Evolutionary conservation across 2,113 vertebrate genomes (phyloP), one percentile per base, ranked within the genome.

Genomic region (Petromus typicus): DNA sequence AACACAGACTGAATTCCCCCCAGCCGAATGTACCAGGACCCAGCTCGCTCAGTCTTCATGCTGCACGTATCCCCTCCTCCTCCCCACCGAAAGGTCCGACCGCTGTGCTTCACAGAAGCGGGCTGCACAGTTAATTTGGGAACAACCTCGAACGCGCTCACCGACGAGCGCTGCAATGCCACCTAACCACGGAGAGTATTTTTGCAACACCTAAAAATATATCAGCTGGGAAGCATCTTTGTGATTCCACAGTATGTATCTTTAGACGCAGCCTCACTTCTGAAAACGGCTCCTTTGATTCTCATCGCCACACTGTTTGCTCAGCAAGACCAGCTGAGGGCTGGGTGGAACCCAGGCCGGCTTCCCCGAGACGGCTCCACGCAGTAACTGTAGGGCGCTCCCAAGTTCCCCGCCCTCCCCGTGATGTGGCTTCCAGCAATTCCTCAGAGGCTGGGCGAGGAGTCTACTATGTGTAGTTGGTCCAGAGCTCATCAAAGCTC

Each of bases 401-500:
- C 43, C 23, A 64, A 5, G 17, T 57, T 88, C 56, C 90, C 89
- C 2, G 37, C 0, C 61, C 80, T 43, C 40, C 32, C 69, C 0
- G 0, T 20, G 0, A 23, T 96, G 98, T 93, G 98, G 98, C 97
- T 97, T 91, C 66, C 2, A 7, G 95, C 10, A 0, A 4, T 59
- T 78, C 87, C 90, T 90, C 14, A 54, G 51, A 56, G 64, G 63
- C 71, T 73, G 56, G 64, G 90, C 12, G 17, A 30, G 69, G 48
- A 32, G 92, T 59, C 90, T 86, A 69, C 90, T 79, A 89, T 0
- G 0, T 76, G 59, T 91, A 94, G 91, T 14, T 67, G 91, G 96
- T 86, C 90, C 73, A 71, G 75, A 78, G 90, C 69, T 1, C 3
- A 8, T 57, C 67, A 16, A 57, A 59, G 51, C 95, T 86, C 85